phyloP scores from a whole-genome alignment of 1,140 invertebrate species.

The Drosophila neocordata region DNA sequence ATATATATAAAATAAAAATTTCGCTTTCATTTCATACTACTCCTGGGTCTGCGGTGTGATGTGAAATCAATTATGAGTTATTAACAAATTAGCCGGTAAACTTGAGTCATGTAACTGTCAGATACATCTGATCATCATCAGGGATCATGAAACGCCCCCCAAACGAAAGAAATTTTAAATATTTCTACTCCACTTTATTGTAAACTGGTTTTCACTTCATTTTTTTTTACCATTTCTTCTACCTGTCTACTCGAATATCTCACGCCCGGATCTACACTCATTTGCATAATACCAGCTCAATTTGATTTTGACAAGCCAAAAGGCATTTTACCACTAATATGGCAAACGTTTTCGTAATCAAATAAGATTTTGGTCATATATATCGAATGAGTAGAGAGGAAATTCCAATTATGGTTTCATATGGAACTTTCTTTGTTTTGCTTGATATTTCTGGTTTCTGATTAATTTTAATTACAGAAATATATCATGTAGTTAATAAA shows the following conservation, averaged over 20 bases:
- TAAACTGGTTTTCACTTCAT: constrained; percentile 55
- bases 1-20: constrained; percentile 66
- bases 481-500: neutral
- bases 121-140: constrained; percentile 43
- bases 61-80: constrained; percentile 79
- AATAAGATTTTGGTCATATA: constrained; percentile 30
- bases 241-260: constrained; percentile 50
- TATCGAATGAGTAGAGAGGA: constrained; percentile 13
- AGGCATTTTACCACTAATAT: constrained; percentile 23
- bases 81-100: constrained; percentile 71
- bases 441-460: neutral
- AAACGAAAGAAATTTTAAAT: constrained; percentile 26
- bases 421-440: constrained; percentile 59
- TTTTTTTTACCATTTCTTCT: constrained; percentile 25
- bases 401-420: constrained; percentile 19
- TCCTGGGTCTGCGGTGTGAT: constrained; percentile 41
- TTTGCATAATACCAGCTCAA: constrained; percentile 64
- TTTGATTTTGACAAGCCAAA: constrained; percentile 63
- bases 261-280: constrained; percentile 51
- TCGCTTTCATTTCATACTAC: constrained; percentile 62
- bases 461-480: neutral
- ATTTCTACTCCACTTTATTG: constrained; percentile 29
- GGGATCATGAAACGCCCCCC: constrained; percentile 46
- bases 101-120: constrained; percentile 68
- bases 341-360: constrained; percentile 59